Percentiles rank a stretch among this genome's conserved stretches.
phyloP scores from a whole-genome alignment of 53 echinoderm and acorn worm species.

The Pentamera pediparva region DNA sequence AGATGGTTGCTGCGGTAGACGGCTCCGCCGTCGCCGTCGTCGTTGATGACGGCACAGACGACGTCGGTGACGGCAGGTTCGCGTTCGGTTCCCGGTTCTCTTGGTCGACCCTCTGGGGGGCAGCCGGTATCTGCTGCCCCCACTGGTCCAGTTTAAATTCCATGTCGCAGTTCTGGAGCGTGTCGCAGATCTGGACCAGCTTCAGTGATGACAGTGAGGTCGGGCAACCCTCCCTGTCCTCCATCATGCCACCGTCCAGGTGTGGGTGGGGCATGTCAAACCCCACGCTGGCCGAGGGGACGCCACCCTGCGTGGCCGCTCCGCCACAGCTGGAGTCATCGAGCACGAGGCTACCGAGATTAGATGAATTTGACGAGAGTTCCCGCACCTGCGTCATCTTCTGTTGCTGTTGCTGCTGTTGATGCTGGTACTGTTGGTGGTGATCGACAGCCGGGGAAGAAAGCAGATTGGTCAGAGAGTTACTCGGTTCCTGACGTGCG shows the following conservation, averaged over 20 bases:
- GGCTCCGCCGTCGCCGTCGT: neutral
- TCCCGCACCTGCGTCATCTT: conserved; percentile 22
- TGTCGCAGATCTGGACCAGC: conserved; percentile 35
- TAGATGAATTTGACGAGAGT: conserved; percentile 27
- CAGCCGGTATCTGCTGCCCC: conserved; percentile 16
- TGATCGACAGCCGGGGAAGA: conserved; percentile 11
- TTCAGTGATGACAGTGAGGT: conserved; percentile 28
- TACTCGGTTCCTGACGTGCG: conserved; percentile 18
- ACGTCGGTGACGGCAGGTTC: conserved; percentile 8
- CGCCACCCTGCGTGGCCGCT: neutral
- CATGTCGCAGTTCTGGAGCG: conserved; percentile 26
- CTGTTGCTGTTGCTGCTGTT: neutral
- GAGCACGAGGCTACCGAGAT: neutral
- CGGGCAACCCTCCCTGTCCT: conserved; percentile 19
- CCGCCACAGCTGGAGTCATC: neutral
- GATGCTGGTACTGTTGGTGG: too few relatives aligned
- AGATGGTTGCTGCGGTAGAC: neutral
- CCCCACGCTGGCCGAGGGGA: neutral
- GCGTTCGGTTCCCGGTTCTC: conserved; percentile 32
- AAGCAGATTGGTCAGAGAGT: conserved; percentile 27
- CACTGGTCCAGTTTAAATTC: conserved; percentile 37
- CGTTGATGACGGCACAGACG: neutral
- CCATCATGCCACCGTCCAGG: neutral
- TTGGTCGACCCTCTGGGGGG: conserved; percentile 9
- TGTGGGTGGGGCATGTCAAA: neutral